Evolutionary conservation across 1,140 invertebrate genomes (phyloP).

Genomic region (Drosophila oshimai): DNA sequence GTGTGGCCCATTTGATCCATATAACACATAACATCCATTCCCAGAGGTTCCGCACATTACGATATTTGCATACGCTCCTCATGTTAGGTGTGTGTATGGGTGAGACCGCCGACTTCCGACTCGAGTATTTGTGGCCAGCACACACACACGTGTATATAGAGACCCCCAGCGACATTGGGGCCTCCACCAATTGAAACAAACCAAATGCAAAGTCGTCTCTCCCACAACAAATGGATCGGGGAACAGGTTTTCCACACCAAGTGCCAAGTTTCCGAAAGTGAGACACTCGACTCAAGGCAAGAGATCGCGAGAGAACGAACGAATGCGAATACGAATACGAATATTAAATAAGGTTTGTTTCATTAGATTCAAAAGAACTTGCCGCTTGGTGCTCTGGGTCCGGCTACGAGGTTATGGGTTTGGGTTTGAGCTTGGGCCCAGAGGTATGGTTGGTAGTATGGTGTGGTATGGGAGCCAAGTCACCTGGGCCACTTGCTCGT

Average conservation of each 20-base stretch:
- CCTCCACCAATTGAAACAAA: constrained; percentile 78
- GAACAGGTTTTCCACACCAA: constrained; percentile 69
- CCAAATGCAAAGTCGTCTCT: constrained; percentile 77
- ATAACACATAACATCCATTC: constrained; percentile 42
- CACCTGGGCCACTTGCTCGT: constrained; percentile 43
- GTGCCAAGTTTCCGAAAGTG: constrained; percentile 38
- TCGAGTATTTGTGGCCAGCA: constrained; percentile 46
- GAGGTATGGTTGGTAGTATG: not conserved
- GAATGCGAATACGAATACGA: constrained; percentile 20
- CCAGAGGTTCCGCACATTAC: constrained; percentile 52
- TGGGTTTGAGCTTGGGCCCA: too few relatives aligned
- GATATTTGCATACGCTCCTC: constrained; percentile 67
- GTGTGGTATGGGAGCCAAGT: constrained; percentile 7
- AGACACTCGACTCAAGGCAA: constrained; percentile 16
- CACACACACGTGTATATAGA: constrained; percentile 25
- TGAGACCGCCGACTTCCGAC: not conserved
- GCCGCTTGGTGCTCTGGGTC: constrained; percentile 50
- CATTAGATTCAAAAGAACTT: constrained; percentile 76
- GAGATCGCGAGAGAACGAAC: not conserved
- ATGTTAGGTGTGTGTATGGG: constrained; percentile 9
- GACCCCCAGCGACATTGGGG: constrained; percentile 43
- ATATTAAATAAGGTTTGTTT: constrained; percentile 78
- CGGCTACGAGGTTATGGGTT: not conserved
- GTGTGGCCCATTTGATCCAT: constrained; percentile 17
- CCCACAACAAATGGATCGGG: constrained; percentile 71